Evolutionary conservation across 1,140 invertebrate species (phyloP).

Genomic region (Grapholita molesta): DNA sequence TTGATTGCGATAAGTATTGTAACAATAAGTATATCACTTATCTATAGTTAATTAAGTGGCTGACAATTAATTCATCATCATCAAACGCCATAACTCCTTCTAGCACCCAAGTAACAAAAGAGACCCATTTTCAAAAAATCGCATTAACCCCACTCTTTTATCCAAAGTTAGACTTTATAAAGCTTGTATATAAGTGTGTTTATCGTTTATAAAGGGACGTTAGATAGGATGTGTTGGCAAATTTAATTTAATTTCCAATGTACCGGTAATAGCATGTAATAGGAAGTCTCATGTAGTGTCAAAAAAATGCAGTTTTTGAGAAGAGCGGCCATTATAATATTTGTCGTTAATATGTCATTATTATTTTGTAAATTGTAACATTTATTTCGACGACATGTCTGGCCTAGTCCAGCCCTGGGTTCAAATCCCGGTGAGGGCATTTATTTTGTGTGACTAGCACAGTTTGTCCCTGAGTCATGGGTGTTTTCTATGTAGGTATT

Average conservation of each 20-base stretch:
- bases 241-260: background rate
- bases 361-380: too few relatives aligned
- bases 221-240: background rate
- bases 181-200: background rate
- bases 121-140: background rate
- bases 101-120: background rate
- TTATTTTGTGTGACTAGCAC: too few relatives aligned
- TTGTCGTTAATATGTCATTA: too few relatives aligned
- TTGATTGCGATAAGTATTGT: background rate
- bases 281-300: background rate
- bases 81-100: background rate
- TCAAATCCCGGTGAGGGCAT: too few relatives aligned
- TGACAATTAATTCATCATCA: too few relatives aligned
- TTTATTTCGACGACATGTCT: too few relatives aligned
- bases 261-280: background rate
- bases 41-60: too few relatives aligned
- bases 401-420: too few relatives aligned
- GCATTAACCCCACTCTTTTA: background rate
- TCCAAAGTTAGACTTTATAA: background rate
- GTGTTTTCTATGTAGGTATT: too few relatives aligned
- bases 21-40: too few relatives aligned
- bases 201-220: background rate
- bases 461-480: too few relatives aligned
- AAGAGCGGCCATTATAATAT: too few relatives aligned
- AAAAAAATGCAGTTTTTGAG: background rate